Percentiles rank a stretch among this genome's conserved stretches.
Conservation (phyloP, 2,888 invertebrate species). For the Morpho deidamia region DNA sequence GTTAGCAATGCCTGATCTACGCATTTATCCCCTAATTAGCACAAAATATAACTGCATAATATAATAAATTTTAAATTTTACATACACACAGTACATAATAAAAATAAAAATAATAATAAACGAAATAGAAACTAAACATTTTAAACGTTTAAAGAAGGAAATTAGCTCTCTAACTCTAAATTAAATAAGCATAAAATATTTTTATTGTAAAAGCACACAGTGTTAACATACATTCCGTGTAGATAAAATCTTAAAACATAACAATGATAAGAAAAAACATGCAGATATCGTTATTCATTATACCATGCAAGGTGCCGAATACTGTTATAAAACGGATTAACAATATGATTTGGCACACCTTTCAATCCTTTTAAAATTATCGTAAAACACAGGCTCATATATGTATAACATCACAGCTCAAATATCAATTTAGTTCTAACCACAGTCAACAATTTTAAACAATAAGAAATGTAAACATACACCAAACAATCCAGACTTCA, state of each 20-base stretch:
- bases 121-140: too few relatives aligned
- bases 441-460: too few relatives aligned
- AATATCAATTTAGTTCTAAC: conserved; percentile 11
- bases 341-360: conserved; percentile 14
- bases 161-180: too few relatives aligned
- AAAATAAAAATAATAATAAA: too few relatives aligned
- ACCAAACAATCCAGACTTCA: neutral
- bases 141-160: too few relatives aligned
- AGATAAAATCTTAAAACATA: neutral
- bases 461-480: too few relatives aligned
- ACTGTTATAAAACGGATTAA: neutral
- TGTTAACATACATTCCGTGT: neutral
- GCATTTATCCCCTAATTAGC: too few relatives aligned
- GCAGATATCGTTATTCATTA: neutral
- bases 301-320: neutral
- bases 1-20: too few relatives aligned
- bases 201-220: neutral
- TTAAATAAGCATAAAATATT: neutral
- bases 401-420: conserved; percentile 36
- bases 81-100: too few relatives aligned
- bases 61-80: too few relatives aligned
- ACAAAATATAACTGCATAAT: too few relatives aligned
- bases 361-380: conserved; percentile 1
- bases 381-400: conserved; percentile 10
- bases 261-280: neutral